Base-by-base conservation (phyloP, 1,140 invertebrate species). In the Chironomus striatipennis region DNA sequence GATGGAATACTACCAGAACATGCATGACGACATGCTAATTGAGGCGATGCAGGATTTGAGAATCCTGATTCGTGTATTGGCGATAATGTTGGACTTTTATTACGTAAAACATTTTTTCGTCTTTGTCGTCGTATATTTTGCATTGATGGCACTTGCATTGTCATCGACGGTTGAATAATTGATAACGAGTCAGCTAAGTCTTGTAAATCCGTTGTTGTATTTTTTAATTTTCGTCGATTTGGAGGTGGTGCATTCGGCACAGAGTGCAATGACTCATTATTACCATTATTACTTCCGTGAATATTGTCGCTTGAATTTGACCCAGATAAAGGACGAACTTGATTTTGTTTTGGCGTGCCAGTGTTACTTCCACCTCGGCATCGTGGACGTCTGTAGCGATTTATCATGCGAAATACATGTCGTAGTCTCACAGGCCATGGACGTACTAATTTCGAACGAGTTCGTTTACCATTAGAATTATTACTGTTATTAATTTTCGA, bases 1-100 rank as follows among this genome's bases (percentile, higher is more conserved):
- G 65, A 70, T 18, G 65, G 20, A 9, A 70, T 20, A 70, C 65
- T 70, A 17, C 65, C 65, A 9, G 65, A 70, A 18, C 65, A 70
- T 70, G 17, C 77, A 74, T 85, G 81, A 12, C 82, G 82, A 75
- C 85, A 80, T 73, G 84, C 86, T 20, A 70, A 12, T 77, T 87
- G 83, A 17, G 89, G 88, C 73, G 88, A 90, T 3, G 87, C 87
- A 0, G 90, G 88, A 82, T 91, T 91, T 4, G 89, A 90, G 1
- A 90, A 82, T n/a, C 90, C 90, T 15, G 88, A 90, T 77, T 91
- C 89, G 57, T 88, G 86, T 42, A 91, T 91, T 9, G 90, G 90
- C 42, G 89, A 90, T 65, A 91, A 80, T 43, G 85, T 85, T 75
- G 83, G 86, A n/a, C 84, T 89, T 80, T 80, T 87, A 75, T 77